These are phyloP conservation scores for Pseudomugil gertrudae DNA, from an alignment of 2,797 vertebrate species.

Conservation along the genomic window DNA sequence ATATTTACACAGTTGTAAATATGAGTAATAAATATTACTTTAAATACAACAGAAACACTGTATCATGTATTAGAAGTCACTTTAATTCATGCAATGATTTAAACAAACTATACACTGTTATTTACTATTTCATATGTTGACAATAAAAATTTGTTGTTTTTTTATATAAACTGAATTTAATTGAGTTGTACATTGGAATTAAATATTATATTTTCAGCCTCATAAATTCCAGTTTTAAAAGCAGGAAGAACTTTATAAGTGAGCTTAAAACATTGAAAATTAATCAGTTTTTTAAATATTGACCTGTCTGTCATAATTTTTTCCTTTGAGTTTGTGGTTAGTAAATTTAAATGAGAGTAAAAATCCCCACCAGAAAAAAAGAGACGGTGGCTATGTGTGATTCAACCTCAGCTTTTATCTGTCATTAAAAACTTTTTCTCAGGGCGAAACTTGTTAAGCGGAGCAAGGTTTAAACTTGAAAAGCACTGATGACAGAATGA, in stretches of 20 bases:
- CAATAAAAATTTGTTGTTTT: background rate
- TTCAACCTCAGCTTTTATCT: conserved; percentile 37
- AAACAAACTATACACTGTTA: background rate
- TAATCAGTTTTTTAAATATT: conserved; percentile 32
- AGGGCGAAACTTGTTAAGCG: conserved; percentile 24
- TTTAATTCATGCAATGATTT: too few relatives aligned
- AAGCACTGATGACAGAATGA: conserved; percentile 45
- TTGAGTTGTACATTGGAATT: background rate
- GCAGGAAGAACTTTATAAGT: background rate
- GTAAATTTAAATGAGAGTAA: conserved; percentile 45
- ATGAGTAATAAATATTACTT: background rate
- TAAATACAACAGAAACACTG: background rate
- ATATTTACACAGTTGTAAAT: background rate
- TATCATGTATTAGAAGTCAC: background rate
- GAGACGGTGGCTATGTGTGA: conserved; percentile 31
- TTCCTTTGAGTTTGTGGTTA: conserved; percentile 29
- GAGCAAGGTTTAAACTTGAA: conserved; percentile 43
- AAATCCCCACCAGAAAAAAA: conserved; percentile 28
- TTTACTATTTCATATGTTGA: background rate
- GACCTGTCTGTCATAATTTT: conserved; percentile 27
- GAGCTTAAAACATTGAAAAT: conserved; percentile 29
- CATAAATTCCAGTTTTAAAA: background rate
- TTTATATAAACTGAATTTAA: background rate
- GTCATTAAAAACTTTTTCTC: conserved; percentile 38
- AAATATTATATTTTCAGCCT: background rate